Evolutionary conservation across 1,140 invertebrate species (phyloP).

Genomic region (Drosophila aff.): DNA sequence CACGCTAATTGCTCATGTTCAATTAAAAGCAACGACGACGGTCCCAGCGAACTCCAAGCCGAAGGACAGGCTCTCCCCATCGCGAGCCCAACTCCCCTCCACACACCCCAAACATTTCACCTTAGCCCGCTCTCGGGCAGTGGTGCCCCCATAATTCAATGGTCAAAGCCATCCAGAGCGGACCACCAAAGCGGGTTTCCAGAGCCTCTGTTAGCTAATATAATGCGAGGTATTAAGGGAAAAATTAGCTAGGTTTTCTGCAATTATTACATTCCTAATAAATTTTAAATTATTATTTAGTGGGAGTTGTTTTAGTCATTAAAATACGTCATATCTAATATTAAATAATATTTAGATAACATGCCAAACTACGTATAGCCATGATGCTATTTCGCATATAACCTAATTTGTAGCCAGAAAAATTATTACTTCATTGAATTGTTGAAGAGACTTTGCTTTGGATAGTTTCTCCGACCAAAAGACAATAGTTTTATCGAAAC

Average conservation of each 20-base stretch:
- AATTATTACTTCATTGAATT: not conserved
- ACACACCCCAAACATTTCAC: conserved; percentile 12
- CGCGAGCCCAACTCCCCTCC: conserved; percentile 1
- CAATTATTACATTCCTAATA: not conserved
- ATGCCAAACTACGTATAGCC: no score
- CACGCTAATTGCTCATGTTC: conserved; percentile 84
- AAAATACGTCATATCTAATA: not conserved
- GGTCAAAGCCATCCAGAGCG: not conserved
- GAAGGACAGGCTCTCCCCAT: conserved; percentile 18
- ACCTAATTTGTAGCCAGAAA: no score
- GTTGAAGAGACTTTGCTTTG: not conserved
- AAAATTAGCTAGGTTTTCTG: no score
- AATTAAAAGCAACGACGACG: conserved; percentile 69
- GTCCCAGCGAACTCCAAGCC: conserved; percentile 34
- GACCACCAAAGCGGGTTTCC: not conserved
- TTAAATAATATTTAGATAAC: not conserved
- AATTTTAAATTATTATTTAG: not conserved
- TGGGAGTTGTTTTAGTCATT: not conserved
- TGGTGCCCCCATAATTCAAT: conserved; percentile 4
- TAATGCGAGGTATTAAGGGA: rapidly evolving
- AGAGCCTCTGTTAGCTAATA: not conserved
- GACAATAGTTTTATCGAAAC: no score
- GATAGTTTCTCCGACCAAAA: not conserved
- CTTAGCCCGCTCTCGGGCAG: conserved; percentile 15
- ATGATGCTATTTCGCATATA: no score